Evolutionary conservation across 2,797 vertebrate species (phyloP), one percentile per base, ranked within the genome.

Genomic region (Champsocephalus gunnari): DNA sequence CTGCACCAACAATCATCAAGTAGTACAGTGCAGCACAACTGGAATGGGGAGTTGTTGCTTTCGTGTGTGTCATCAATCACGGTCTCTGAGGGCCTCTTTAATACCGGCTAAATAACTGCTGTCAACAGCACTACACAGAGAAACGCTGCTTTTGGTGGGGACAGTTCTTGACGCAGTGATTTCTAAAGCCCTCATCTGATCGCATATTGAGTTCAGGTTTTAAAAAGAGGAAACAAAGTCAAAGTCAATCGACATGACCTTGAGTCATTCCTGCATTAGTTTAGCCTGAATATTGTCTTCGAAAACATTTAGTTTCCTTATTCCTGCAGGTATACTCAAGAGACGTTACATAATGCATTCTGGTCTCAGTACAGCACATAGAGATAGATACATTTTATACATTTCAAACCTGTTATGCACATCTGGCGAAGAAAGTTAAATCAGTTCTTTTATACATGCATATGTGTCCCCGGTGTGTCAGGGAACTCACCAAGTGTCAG

Each of bases 21-120:
- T 71, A 73, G 44, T 12, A 28, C 48, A 61, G 24, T 38, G 34
- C 56, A 51, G 72, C 43, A 34, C 13, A 19, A 10, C 2, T 11
- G 38, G 3, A 16, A 54, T 51, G 17, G 63, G 56, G 48, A 60
- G 71, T 53, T 38, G 8, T 38, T 38, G 34, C 34, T 8, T 38
- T 24, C 51, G 48, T 55, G 64, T 72, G 45, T 62, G 1, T 54
- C 58, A 83, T 88, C 79, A 81, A 80, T 88, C 38, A 49, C 47
- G 17, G 75, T 49, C 78, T 75, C 67, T 50, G 16, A 10, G 70
- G 80, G 60, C 61, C 19, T 21, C 19, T 21, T 48, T 70, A 75
- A 71, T 54, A 62, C 50, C 41, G 58, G 38, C 54, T 75, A 75
- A 75, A 81, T 79, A 79, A 66, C 57, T 67, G 78, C 72, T 72